Evolutionary conservation across 2,888 invertebrate genomes (phyloP), one percentile per base, ranked within the genome.

Genomic region (Tryphoninae sp.): DNA sequence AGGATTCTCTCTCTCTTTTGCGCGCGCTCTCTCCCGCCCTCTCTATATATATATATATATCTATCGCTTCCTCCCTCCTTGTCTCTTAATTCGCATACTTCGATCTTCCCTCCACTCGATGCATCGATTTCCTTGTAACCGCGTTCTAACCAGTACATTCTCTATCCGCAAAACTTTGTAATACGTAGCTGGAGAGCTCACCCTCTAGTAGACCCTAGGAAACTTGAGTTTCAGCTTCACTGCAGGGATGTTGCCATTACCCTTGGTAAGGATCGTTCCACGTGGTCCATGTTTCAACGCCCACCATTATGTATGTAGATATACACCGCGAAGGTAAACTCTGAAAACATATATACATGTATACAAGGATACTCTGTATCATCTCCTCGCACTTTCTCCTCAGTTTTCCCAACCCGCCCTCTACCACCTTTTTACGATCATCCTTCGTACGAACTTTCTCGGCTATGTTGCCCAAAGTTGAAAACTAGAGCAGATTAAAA

Each of bases 401-500:
- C 51, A 4, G 8, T 13, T 58, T 55, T 19, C 55, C 19, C 55
- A 9, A 9, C 19, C 55, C 55, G 16, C 19, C 19, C 55, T 40
- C 51, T 78, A 8, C 6, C 65, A 58, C 55, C 22, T 42, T 16
- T 59, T 26, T 68, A 23, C 2, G n/a, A 51, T 62, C 67, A 58
- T 68, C 11, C 19, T 33, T 19, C 49, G 45, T 75, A 55, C n/a
- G 62, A 81, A 75, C 55, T 78, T 75, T 68, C 2, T 16, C 13
- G 13, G 8, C 40, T 45, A 75, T 42, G 22, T 9, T 13, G 55
- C 19, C 49, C 19, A 79, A 72, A 75, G 67, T 65, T 51, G 59
- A 76, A 82, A 76, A 75, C 67, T 51, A 40, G 51, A 58, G 62
- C 65, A 75, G 79, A 82, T 82, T 82, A 79, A 76, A 82, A 82